phyloP scores from a whole-genome alignment of 1,140 invertebrate genomes.

The Lucilia cuprina region DNA sequence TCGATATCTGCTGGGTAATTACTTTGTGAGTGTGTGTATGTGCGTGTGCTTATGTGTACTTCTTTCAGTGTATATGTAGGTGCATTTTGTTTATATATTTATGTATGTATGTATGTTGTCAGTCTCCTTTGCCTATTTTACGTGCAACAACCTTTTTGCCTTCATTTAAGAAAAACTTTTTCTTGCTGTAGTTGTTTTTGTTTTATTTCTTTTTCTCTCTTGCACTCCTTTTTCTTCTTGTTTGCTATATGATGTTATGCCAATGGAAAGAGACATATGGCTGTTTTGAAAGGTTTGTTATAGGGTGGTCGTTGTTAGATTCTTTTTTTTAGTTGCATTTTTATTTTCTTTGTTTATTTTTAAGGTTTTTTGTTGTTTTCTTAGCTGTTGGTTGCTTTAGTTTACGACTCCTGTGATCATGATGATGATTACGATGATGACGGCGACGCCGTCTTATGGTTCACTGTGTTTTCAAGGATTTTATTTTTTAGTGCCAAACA shows the following conservation, averaged over 20 bases:
- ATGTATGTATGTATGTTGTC: too few relatives aligned
- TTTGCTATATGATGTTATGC: neutral
- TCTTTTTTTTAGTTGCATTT: neutral
- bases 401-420: neutral
- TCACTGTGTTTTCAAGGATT: slow-evolving; percentile 13
- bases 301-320: neutral
- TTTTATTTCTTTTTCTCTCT: neutral
- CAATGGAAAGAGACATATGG: neutral
- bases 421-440: neutral
- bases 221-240: neutral
- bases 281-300: neutral
- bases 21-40: too few relatives aligned
- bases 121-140: slow-evolving; percentile 33
- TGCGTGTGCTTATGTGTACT: too few relatives aligned
- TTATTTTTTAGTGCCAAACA: neutral
- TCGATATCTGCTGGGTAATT: too few relatives aligned
- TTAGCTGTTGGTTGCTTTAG: neutral
- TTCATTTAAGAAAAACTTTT: slow-evolving; percentile 13
- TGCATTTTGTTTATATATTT: neutral
- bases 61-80: too few relatives aligned
- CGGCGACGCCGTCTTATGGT: slow-evolving; percentile 8
- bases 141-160: slow-evolving; percentile 31
- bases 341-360: neutral
- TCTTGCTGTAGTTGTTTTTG: neutral
- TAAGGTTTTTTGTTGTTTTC: neutral